Evolutionary conservation across 1,140 invertebrate genomes (phyloP), one percentile per base, ranked within the genome.

Genomic region (Psix sp.): DNA sequence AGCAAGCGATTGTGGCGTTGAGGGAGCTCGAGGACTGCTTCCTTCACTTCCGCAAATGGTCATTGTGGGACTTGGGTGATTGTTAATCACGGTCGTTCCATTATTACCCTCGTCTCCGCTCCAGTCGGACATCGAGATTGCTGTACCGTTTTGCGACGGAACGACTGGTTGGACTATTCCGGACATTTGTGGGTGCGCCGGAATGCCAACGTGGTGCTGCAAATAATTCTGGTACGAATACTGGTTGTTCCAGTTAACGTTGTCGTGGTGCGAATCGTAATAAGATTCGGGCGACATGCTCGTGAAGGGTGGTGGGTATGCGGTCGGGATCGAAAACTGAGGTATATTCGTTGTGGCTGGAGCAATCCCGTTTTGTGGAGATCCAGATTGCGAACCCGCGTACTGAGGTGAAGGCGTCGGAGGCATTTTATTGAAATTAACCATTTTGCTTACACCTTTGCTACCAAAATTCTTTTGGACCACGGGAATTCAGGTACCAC

Each of bases 11-110:
- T 80, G 62, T 0, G 84, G 74, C 0, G 82, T 81, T 0, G 74
- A 66, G 0, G 80, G 81, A 0, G 80, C 83, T 0, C 90, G 88
- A 0, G 92, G 91, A 79, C 91, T 92, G 21, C 91, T 91, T 68
- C 92, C 84, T 67, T 93, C 91, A 68, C 91, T 92, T 0, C 89
- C 88, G 36, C 90, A 91, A 0, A 89, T 90, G 7, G 91, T 92
- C 54, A 91, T 90, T 7, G 92, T 86, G 7, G 90, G 90, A 42
- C 88, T 90, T 0, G 89, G 88, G 39, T 45, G 45, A 11, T 33
- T 63, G 13, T 46, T 35, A 10, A 52, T 29, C 3, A 63, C 36
- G 45, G 54, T 76, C n/a, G 35, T 26, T 21, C n/a, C 48, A 18
- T 52, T 74, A 21, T 76, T 80, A 3, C 29, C 76, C 48, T 82